These are phyloP conservation scores for Macroglossus sobrinus DNA, from an alignment of 2,113 vertebrate species.

Conservation along the genomic window DNA sequence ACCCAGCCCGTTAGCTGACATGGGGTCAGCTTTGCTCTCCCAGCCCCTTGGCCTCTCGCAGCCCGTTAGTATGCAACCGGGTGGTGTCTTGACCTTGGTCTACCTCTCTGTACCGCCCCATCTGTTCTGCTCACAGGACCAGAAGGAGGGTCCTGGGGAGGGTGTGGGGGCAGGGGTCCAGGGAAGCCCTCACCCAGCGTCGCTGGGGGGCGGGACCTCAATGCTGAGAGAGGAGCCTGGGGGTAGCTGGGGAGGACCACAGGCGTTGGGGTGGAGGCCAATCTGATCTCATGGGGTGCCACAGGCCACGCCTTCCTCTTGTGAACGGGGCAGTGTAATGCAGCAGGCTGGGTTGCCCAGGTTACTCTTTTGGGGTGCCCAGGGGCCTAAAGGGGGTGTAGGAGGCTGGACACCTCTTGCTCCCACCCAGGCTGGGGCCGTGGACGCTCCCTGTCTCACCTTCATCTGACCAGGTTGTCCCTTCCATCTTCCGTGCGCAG, in stretches of 20 bases:
- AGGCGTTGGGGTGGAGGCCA: neutral
- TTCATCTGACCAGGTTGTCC: neutral
- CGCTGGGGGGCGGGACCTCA: neutral
- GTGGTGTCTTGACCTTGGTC: neutral
- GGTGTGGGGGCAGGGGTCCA: neutral
- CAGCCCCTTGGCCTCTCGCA: neutral
- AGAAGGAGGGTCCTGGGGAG: neutral
- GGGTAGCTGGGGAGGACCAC: neutral
- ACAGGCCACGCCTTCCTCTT: neutral
- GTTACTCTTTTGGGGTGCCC: neutral
- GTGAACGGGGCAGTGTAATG: neutral
- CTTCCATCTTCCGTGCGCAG: too few species aligned
- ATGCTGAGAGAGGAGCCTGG: neutral
- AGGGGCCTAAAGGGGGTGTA: neutral
- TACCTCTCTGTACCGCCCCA: neutral
- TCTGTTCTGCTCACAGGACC: neutral
- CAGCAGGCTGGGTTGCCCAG: too few species aligned
- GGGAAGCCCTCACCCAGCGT: neutral
- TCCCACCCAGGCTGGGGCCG: too few species aligned
- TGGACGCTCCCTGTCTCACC: neutral
- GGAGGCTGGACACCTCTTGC: neutral
- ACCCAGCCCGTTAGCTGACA: neutral
- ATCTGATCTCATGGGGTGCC: neutral
- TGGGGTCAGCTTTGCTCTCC: neutral
- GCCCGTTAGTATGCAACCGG: neutral